phyloP scores from a whole-genome alignment of 2,113 vertebrate genomes.

The Okapia johnstoni region DNA sequence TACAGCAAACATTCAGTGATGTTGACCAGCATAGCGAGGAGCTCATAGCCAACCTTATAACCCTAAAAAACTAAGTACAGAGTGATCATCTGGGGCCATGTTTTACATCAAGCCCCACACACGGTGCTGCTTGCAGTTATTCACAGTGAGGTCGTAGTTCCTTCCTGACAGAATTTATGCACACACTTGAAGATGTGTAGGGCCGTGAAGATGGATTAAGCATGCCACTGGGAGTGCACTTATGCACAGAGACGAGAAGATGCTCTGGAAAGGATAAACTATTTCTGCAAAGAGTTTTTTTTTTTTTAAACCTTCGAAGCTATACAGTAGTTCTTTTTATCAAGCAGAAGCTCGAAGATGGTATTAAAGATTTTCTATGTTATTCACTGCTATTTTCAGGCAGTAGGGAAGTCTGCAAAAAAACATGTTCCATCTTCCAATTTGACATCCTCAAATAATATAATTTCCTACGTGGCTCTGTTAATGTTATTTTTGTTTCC shows the following conservation, averaged over 20 bases:
- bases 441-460: constrained; percentile 72
- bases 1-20: neutral
- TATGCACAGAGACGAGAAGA: constrained; percentile 7
- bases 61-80: neutral
- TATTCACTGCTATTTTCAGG: constrained; percentile 69
- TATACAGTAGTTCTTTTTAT: constrained; percentile 50
- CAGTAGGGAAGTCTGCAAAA: constrained; percentile 42
- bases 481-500: constrained; percentile 72
- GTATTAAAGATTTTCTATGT: constrained; percentile 65
- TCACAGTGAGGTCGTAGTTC: neutral
- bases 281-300: constrained; percentile 48
- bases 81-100: neutral
- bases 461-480: constrained; percentile 63
- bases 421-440: constrained; percentile 55
- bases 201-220: constrained; percentile 49
- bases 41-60: neutral
- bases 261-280: constrained; percentile 58
- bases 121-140: neutral
- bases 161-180: constrained; percentile 61
- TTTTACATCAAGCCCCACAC: neutral
- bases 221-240: constrained; percentile 35
- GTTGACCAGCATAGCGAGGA: neutral
- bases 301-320: constrained; percentile 41
- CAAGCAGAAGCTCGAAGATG: constrained; percentile 63
- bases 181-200: constrained; percentile 35